These are phyloP conservation scores for Arremon aurantiirostris DNA, from an alignment of 2,797 vertebrate species.

Conservation along the genomic window DNA sequence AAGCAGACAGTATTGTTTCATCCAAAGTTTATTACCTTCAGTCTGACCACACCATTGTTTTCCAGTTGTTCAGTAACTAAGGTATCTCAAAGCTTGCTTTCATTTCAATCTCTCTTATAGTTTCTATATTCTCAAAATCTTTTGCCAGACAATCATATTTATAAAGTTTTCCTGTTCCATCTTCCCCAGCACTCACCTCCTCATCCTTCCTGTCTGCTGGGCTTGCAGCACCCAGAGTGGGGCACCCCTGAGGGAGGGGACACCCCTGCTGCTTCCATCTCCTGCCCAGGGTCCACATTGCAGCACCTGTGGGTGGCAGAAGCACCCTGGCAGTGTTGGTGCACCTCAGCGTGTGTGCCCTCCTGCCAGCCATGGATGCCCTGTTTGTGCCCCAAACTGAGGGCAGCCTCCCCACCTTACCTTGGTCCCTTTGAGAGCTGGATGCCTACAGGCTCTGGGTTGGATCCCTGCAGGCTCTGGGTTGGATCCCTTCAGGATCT, in stretches of 20 bases:
- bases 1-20: no score
- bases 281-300: fast-evolving
- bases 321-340: background rate
- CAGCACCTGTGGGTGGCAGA: background rate
- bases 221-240: fast-evolving
- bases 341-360: background rate
- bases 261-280: background rate
- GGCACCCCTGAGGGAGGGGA: no score
- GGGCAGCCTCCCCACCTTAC: background rate
- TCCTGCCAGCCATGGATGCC: background rate
- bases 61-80: no score
- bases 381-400: background rate
- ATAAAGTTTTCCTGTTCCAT: no score
- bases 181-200: background rate
- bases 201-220: background rate
- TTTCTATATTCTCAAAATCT: no score
- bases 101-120: no score
- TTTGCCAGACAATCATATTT: no score
- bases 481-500: background rate
- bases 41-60: no score
- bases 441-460: background rate
- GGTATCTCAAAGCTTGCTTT: no score
- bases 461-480: background rate
- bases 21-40: no score
- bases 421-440: background rate